Evolutionary conservation across 2,113 vertebrate genomes (phyloP), one percentile per base, ranked within the genome.

Genomic region (Ginglymostoma cirratum): DNA sequence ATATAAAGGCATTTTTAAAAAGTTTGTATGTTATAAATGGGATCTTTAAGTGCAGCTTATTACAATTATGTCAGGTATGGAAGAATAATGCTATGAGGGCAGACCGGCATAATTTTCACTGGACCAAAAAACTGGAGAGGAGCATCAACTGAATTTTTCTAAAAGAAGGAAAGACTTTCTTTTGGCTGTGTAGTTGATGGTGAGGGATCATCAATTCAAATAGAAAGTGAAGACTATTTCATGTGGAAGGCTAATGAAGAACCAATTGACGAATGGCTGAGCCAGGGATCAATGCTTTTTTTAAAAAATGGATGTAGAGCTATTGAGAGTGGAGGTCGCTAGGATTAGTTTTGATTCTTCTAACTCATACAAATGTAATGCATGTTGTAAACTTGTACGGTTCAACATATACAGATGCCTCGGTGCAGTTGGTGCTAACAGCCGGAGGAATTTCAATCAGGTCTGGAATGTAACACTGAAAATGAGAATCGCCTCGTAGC

Each of bases 381-480:
- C 15, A 90, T 34, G 45, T 1, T 87, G 24, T 10, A 52, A 55
- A 61, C 87, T 34, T 61, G 27, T n/a, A 5, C 65, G 30, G 5
- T 90, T 61, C 24, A 34, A 15, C 61, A 0, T 34, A 30, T 30
- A 30, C 52, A 55, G 15, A 90, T 24, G 23, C 45, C 23, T 30
- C 27, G 7, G 10, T 17, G 15, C 12, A 61, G 87, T 52, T 90
- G 52, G 87, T 61, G 87, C 87, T 90, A 61, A 90, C 87, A 61
- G 27, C 87, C 27, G 34, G 2, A 61, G 52, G 48, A 90, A 90
- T 90, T 30, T 65, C 30, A 90, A 61, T 30, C 48, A 17, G 52
- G n/a, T 61, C 27, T 61, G 87, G 87, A 90, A 90, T 90, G 87
- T 90, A 90, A 90, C 87, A 34, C 87, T 52, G 15, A 83, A 61